Evolutionary conservation across 2,888 invertebrate species (phyloP).

Genomic region (Opisthograptis luteolata): DNA sequence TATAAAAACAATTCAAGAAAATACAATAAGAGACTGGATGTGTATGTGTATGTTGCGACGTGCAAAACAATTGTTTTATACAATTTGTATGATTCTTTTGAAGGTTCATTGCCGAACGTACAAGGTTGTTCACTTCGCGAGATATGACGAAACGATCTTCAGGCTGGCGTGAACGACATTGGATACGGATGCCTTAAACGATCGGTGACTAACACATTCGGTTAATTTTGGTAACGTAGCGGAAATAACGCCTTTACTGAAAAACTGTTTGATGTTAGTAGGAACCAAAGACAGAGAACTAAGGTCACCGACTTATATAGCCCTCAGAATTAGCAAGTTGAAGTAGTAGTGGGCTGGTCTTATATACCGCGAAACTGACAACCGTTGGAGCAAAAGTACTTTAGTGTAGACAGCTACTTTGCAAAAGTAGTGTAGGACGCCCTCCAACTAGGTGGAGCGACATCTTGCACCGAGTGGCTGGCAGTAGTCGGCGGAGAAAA

Average conservation of each 20-base stretch:
- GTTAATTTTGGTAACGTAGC: constrained; percentile 27
- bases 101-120: constrained; percentile 55
- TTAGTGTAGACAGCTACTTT: too few relatives aligned
- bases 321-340: too few relatives aligned
- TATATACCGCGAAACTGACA: too few relatives aligned
- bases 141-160: constrained; percentile 44
- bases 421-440: too few relatives aligned
- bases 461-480: too few relatives aligned
- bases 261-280: constrained; percentile 2
- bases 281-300: too few relatives aligned
- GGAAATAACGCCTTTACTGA: constrained; percentile 27
- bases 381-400: too few relatives aligned
- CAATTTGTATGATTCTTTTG: constrained; percentile 41
- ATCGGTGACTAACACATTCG: constrained; percentile 32
- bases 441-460: too few relatives aligned
- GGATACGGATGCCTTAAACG: constrained; percentile 36
- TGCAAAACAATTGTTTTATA: constrained; percentile 48
- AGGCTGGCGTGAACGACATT: constrained; percentile 45
- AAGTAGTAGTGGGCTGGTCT: too few relatives aligned
- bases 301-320: too few relatives aligned
- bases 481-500: too few relatives aligned
- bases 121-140: constrained; percentile 55
- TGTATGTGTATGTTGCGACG: constrained; percentile 26
- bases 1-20: constrained; percentile 16
- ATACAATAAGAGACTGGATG: constrained; percentile 20